Percentiles rank a stretch among this genome's conserved stretches.
phyloP scores from a whole-genome alignment of 2,113 vertebrate species.

The Sebastes schlegelii region DNA sequence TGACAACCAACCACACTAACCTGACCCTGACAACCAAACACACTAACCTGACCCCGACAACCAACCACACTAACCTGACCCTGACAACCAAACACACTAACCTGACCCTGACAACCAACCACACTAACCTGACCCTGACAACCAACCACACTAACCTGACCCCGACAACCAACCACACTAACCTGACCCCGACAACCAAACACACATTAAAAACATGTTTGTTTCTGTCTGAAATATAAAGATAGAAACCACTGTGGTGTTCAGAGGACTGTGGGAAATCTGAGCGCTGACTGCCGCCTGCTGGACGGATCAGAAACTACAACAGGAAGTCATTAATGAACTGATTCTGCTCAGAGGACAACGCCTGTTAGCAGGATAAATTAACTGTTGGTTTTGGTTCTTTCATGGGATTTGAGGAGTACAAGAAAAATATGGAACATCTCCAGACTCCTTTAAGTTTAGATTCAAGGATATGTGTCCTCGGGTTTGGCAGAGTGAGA shows the following conservation, averaged over 20 bases:
- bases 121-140: not conserved
- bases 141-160: not conserved
- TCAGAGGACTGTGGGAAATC: constrained; percentile 11
- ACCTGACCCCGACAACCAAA: not conserved
- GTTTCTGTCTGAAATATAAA: not conserved
- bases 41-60: too few species aligned
- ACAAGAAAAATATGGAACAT: too few species aligned
- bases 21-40: not conserved
- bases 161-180: too few species aligned
- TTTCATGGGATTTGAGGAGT: not conserved
- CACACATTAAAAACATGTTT: not conserved
- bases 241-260: not conserved
- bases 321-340: not conserved
- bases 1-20: too few species aligned
- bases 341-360: not conserved
- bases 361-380: not conserved
- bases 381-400: not conserved
- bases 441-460: too few species aligned
- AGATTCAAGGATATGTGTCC: too few species aligned
- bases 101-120: too few species aligned
- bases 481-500: too few species aligned
- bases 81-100: not conserved
- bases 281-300: constrained; percentile 23
- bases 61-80: too few species aligned
- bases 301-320: constrained; percentile 14